phyloP scores from a whole-genome alignment of 2,113 vertebrate genomes.

The Nipponia nippon region DNA sequence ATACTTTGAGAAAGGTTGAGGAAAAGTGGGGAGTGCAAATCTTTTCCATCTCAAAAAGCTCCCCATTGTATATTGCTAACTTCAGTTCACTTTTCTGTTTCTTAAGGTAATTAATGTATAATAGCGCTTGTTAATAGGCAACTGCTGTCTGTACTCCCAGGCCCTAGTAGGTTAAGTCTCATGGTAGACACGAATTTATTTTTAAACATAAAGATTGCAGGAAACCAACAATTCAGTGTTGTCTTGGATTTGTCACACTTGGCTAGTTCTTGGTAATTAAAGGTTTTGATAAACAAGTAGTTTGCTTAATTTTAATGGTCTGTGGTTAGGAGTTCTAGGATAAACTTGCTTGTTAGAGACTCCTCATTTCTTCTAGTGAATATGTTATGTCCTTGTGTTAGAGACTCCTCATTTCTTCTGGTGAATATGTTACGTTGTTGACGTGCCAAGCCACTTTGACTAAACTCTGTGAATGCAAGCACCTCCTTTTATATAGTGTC shows the following conservation, averaged over 20 bases:
- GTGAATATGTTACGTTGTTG: not conserved
- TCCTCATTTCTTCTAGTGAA: not conserved
- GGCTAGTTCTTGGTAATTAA: slow-evolving; percentile 11
- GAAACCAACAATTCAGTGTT: not conserved
- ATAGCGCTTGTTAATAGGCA: not conserved
- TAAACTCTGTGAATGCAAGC: not conserved
- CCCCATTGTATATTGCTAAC: not conserved
- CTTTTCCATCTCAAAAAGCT: not conserved
- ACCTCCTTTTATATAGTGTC: not conserved
- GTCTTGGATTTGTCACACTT: slow-evolving; percentile 5
- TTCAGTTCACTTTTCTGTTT: not conserved
- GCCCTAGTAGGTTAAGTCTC: not conserved
- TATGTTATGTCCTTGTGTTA: not conserved
- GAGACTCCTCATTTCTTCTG: not conserved
- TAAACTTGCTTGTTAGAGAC: not conserved
- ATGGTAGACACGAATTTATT: not conserved
- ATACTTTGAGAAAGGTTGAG: not conserved
- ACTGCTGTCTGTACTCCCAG: not conserved
- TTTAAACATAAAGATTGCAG: not conserved
- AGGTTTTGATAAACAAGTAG: slow-evolving; percentile 1
- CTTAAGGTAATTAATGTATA: not conserved
- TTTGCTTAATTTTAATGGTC: slow-evolving; percentile 5
- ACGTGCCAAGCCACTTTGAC: not conserved
- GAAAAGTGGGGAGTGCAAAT: not conserved
- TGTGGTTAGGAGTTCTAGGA: not conserved